Base-by-base conservation (phyloP, 2,113 vertebrate genomes). In the Eurystomus gularis region DNA sequence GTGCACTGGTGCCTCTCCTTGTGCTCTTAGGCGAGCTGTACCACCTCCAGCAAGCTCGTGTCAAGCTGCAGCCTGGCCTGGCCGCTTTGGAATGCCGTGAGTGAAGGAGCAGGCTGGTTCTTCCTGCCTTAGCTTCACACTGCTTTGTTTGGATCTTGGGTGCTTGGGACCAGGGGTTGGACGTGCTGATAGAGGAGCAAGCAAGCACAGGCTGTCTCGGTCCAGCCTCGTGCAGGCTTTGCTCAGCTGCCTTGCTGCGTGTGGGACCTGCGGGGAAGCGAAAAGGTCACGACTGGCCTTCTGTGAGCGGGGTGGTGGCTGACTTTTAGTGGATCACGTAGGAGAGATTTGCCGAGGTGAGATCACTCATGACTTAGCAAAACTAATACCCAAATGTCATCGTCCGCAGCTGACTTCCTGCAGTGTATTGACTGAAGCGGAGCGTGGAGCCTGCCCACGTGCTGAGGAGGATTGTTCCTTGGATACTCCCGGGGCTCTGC, bases 111-210 rank as follows among this genome's bases (percentile, higher is more conserved):
- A n/a, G 71, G 83, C 8, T 7, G 18, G 57, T 73, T 83, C 80
- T 55, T 88, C 55, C 76, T 83, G 58, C 64, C 49, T 80, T 40
- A 44, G 49, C 69, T 68, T 55, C 51, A 35, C 60, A 35, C 76
- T 69, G 54, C 84, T 90, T 66, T 93, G 39, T 84, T 94, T 61
- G 58, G 73, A 88, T 81, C 91, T 68, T 75, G 76, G 86, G 68
- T 92, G 55, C 71, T 60, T 49, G 25, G 51, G 54, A 83, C 49
- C 57, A 37, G 44, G 64, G 54, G 29, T 88, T 66, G 90, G 93
- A 92, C 93, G 93, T 90, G 83, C 51, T 88, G 55, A 78, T 90
- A 57, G 2, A 51, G 57, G 17, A n/a, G n/a, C n/a, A n/a, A 94
- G 88, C 83, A 86, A 92, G 88, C 29, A 42, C 51, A 84, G 68